Evolutionary conservation across 2,797 vertebrate species (phyloP).

Genomic region (Fundulus diaphanus): DNA sequence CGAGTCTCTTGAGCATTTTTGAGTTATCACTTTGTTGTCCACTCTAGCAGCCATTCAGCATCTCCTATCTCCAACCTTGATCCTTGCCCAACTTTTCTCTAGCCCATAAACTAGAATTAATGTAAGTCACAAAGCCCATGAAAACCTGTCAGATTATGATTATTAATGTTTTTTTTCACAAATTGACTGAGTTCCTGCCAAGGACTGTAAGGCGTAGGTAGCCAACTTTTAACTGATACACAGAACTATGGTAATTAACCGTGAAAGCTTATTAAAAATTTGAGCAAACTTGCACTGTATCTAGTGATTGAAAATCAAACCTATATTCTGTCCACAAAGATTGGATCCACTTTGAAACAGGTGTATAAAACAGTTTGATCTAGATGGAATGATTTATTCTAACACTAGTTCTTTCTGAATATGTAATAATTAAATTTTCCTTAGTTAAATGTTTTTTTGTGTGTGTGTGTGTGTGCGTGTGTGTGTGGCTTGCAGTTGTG

Average conservation of each 20-base stretch:
- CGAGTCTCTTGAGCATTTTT: constrained; percentile 48
- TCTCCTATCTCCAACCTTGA: constrained; percentile 38
- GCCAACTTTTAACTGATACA: constrained; percentile 53
- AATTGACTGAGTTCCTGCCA: constrained; percentile 54
- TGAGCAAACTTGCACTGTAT: constrained; percentile 28
- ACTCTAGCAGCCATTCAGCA: constrained; percentile 32
- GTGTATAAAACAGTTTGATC: not conserved
- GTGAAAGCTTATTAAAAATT: constrained; percentile 56
- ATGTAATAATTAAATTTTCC: not conserved
- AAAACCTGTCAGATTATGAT: constrained; percentile 47
- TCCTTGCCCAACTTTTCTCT: constrained; percentile 29
- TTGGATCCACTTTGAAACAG: not conserved
- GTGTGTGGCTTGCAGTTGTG: not conserved
- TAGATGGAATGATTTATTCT: not conserved
- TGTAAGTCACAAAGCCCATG: constrained; percentile 53
- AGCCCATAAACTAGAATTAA: constrained; percentile 42
- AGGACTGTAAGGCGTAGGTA: constrained; percentile 14
- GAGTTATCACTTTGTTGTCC: constrained; percentile 53
- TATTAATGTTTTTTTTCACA: constrained; percentile 21
- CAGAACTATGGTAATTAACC: constrained; percentile 34
- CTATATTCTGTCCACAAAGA: not conserved
- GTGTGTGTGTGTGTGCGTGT: no score
- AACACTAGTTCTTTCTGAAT: not conserved
- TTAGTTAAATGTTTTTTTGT: not conserved
- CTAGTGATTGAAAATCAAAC: constrained; percentile 33